Base-by-base conservation (phyloP, 2,113 vertebrate genomes). In the Panthera leo region DNA sequence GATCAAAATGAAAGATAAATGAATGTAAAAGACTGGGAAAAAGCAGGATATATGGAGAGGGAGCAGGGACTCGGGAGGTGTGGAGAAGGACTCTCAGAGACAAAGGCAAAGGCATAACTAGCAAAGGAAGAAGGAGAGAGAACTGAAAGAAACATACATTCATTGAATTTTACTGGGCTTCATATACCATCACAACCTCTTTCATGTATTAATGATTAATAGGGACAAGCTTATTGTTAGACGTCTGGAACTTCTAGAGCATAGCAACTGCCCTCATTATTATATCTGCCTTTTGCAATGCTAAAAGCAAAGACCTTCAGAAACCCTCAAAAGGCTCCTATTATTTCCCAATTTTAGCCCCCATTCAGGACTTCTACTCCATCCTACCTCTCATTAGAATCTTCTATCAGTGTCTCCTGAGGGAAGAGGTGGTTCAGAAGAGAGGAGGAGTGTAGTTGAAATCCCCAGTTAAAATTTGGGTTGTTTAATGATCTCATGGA, bases 151-250 rank as follows among this genome's bases (percentile, higher is more conserved):
- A 85, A 45, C 25, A 86, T 45, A 42, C 13, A 73, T 29, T 39
- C 16, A 53, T 2, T 65, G 48, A 61, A 53, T 88, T 90, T 73
- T 42, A 51, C 7, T 10, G 61, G 91, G 67, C 36, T 79, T 83
- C 39, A n/a, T 27, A 87, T 31, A 78, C 27, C 39, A 19, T 86
- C 42, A 94, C 23, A 75, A 16, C 31, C 39, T 85, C 79, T 75
- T 21, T 55, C 68, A 92, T 25, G 68, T 82, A 84, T 76, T 93
- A 93, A 83, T 73, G 48, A 68, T 48, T 68, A 89, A 83, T 15
- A 96, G 19, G n/a, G 31, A 67, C 73, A 87, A 89, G n/a, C 29
- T 91, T 89, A 95, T 10, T 78, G 67, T 86, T 73, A 94, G 86
- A 75, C 19, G 65, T 70, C 85, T 82, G 68, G 65, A 96, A 79